These are phyloP conservation scores for Chrysotoxum bicinctum DNA, from an alignment of 2,888 invertebrate genomes.

Conservation along the genomic window DNA sequence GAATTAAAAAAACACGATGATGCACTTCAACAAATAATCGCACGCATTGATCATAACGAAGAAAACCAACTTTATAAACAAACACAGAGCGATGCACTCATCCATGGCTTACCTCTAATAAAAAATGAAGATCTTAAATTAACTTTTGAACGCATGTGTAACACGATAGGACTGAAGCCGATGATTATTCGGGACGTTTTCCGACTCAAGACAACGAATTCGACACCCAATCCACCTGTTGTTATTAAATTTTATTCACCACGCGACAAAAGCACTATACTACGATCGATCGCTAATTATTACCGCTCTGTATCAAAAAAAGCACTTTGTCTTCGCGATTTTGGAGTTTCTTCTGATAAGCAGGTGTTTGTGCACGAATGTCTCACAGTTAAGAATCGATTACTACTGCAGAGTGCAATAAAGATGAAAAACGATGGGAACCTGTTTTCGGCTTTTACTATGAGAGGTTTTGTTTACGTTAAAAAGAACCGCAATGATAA, in stretches of 20 bases:
- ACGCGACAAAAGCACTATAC: constrained; percentile 11
- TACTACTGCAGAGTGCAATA: background rate
- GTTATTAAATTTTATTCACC: background rate
- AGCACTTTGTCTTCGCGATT: background rate
- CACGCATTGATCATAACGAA: background rate
- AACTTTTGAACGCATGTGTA: background rate
- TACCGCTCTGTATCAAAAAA: constrained; percentile 9
- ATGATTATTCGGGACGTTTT: background rate
- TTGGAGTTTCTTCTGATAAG: constrained; percentile 11
- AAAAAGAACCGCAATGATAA: constrained; percentile 2
- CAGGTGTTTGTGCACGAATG: background rate
- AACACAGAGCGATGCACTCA: background rate
- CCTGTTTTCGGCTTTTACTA: background rate
- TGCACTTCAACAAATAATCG: background rate
- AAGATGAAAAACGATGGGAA: constrained; percentile 8
- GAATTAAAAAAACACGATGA: background rate
- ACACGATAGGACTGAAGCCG: background rate
- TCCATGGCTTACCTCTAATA: background rate
- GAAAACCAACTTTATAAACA: background rate
- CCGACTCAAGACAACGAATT: background rate
- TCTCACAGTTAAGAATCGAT: background rate
- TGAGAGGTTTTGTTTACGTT: constrained; percentile 6
- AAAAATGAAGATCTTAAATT: constrained; percentile 1
- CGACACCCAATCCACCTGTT: background rate
- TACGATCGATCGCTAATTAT: background rate